Base-by-base conservation (phyloP, 2,113 vertebrate species). In the Grus americana region DNA sequence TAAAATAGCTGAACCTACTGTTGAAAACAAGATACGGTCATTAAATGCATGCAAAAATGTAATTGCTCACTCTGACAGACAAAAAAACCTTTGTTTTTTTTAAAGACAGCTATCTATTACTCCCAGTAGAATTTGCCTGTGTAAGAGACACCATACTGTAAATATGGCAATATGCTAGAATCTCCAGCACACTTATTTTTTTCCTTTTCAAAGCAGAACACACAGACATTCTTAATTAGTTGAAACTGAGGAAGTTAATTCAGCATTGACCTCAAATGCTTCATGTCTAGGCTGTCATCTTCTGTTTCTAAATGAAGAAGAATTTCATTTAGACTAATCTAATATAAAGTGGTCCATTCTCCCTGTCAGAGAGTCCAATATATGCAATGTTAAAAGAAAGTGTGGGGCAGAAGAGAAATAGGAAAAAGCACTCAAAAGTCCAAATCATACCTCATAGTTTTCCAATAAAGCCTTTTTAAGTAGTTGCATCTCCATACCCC, bases 301-400 rank as follows among this genome's bases (percentile, higher is more conserved):
- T 68, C 86, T 81, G 22, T 61, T 93, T 81, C 76, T 92, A 92
- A 94, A 96, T 79, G 36, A 84, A 91, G 82, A 92, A 88, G 40
- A 87, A 87, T 85, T 96, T 87, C 8, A 85, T 94, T 87, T 92
- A 58, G 36, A 92, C 54, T 30, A 57, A 62, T 84, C 34, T 89
- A 75, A 87, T 81, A 79, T 46, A 58, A 79, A 72, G 66, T 91
- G 36, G 26, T 88, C 47, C 27, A 38, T 62, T 80, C 10, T 12
- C 6, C 49, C 21, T 65, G 38, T 49, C 44, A 49, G n/a, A 70
- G 11, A 32, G 22, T 84, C 49, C 46, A 27, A 17, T 26, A 55
- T 2, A 2, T n/a, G 10, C 57, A 87, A 49, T 65, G 57, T 24
- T 75, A 81, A 75, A 79, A 83, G 61, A 66, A 79, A 68, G 7